Conservation (phyloP, 1,140 invertebrate genomes). For the Centruroides vittatus region DNA sequence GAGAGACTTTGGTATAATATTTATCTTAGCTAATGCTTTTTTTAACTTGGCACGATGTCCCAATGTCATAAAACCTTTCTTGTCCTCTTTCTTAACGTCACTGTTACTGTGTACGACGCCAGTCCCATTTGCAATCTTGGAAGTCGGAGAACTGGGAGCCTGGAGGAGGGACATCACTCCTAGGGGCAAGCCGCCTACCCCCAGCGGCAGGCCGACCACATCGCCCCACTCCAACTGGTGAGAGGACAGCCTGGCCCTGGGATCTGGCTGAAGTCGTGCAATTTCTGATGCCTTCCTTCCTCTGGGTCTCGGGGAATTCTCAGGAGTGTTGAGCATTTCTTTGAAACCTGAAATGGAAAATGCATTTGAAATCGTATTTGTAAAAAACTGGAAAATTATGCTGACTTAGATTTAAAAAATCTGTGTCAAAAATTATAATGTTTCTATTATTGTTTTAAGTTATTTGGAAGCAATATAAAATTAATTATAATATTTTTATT, state of each 20-base stretch:
- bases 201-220: constrained; percentile 6
- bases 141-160: constrained; percentile 22
- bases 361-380: neutral
- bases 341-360: constrained; percentile 4
- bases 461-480: no score
- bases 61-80: constrained; percentile 68
- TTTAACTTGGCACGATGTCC: constrained; percentile 50
- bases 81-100: constrained; percentile 43
- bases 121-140: constrained; percentile 26
- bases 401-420: no score
- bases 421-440: no score
- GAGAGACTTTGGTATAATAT: constrained; percentile 72
- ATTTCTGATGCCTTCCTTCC: constrained; percentile 34
- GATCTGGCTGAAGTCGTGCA: constrained; percentile 24
- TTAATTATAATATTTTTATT: no score
- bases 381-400: no score
- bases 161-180: constrained; percentile 7
- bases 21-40: constrained; percentile 81
- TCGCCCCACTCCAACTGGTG: constrained; percentile 22
- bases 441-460: no score
- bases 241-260: constrained; percentile 23
- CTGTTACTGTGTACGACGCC: constrained; percentile 22
- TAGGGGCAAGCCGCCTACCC: constrained; percentile 6
- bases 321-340: constrained; percentile 52
- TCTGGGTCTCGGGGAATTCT: constrained; percentile 58